Percentiles rank a stretch among this genome's conserved stretches.
Evolutionary conservation across 1,140 invertebrate species (phyloP).

Genomic region (Pseudomyrmex dendroicus): DNA sequence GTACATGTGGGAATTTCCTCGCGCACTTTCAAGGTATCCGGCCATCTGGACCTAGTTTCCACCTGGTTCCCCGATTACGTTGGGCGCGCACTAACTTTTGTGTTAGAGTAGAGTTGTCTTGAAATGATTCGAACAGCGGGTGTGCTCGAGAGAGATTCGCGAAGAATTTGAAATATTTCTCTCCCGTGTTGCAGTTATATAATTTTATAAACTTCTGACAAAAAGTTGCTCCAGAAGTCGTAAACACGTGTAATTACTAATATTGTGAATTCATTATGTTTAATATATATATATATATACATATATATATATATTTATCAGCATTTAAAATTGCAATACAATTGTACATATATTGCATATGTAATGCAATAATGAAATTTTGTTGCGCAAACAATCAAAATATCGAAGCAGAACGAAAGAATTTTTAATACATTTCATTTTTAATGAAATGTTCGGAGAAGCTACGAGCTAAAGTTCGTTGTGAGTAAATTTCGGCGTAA

Average conservation of each 20-base stretch:
- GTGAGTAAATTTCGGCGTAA: constrained; percentile 5
- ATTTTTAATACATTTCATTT: constrained; percentile 4
- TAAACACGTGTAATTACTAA: neutral
- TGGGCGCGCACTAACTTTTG: constrained; percentile 28
- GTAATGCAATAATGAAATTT: constrained; percentile 17
- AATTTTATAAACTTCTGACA: no score
- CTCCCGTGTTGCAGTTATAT: neutral
- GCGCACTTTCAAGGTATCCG: constrained; percentile 41
- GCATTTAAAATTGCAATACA: no score
- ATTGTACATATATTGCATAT: no score
- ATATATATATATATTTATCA: neutral
- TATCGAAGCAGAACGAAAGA: neutral
- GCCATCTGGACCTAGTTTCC: constrained; percentile 53
- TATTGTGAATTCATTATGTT: constrained; percentile 1
- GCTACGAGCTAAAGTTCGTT: neutral
- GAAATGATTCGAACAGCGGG: neutral
- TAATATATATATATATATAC: neutral
- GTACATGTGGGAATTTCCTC: constrained; percentile 22
- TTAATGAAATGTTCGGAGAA: neutral
- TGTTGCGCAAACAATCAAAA: neutral
- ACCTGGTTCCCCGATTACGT: constrained; percentile 21
- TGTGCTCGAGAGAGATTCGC: neutral
- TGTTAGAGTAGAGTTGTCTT: constrained; percentile 1
- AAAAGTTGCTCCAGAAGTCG: neutral
- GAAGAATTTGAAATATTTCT: constrained; percentile 9